phyloP scores from a whole-genome alignment of 2,888 invertebrate genomes.

The Drosophila parthenogenetica region DNA sequence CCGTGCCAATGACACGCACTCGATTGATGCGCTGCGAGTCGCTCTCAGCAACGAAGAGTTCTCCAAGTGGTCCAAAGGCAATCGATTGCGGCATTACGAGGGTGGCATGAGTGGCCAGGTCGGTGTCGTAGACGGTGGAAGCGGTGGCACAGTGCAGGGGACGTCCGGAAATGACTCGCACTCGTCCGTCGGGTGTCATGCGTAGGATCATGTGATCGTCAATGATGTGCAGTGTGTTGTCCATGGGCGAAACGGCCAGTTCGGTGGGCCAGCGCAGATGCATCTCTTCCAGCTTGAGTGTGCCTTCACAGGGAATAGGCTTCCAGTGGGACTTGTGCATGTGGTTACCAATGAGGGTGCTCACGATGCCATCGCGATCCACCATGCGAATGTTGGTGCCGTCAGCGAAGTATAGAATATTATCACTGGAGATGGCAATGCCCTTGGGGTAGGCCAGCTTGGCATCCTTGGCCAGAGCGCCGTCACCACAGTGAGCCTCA shows the following conservation, averaged over 20 bases:
- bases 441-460: slow-evolving; percentile 98
- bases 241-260: slow-evolving; percentile 96
- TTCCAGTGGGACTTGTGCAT: slow-evolving; percentile 98
- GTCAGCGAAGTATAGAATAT: slow-evolving; percentile 97
- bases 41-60: slow-evolving; percentile 97
- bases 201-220: slow-evolving; percentile 98
- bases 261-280: slow-evolving; percentile 98
- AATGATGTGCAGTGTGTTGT: slow-evolving; percentile 97
- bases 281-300: slow-evolving; percentile 95
- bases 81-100: slow-evolving; percentile 97
- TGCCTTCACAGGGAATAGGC: slow-evolving; percentile 96
- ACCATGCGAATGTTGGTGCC: slow-evolving; percentile 98
- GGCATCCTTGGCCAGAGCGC: slow-evolving; percentile 95
- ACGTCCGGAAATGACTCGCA: slow-evolving; percentile 96
- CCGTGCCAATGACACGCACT: slow-evolving; percentile 95
- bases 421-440: slow-evolving; percentile 96
- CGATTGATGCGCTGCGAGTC: slow-evolving; percentile 97
- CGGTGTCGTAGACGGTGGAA: slow-evolving; percentile 91
- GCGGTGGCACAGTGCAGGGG: slow-evolving; percentile 96
- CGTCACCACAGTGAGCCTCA: slow-evolving; percentile 98
- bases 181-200: slow-evolving; percentile 95
- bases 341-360: slow-evolving; percentile 96
- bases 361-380: slow-evolving; percentile 95
- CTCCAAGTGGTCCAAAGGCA: slow-evolving; percentile 96
- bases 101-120: slow-evolving; percentile 95